These are phyloP conservation scores for Varanus komodoensis DNA, from an alignment of 2,113 vertebrate species.

Conservation along the genomic window DNA sequence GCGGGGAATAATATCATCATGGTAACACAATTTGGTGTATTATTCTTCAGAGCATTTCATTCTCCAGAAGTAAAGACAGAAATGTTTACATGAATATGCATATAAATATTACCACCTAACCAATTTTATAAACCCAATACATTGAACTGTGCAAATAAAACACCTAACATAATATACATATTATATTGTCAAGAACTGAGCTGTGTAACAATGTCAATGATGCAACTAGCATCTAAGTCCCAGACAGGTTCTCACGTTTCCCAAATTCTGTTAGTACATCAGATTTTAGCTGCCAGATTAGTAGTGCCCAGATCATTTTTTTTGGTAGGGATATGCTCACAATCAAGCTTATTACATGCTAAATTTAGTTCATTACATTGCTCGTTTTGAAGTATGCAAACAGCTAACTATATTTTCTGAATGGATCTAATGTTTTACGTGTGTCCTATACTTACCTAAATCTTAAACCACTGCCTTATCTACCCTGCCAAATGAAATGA, in stretches of 20 bases:
- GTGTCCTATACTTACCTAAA: background rate
- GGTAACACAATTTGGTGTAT: conserved; percentile 6
- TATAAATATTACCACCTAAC: background rate
- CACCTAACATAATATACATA: conserved; percentile 14
- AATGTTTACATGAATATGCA: background rate
- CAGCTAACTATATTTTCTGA: background rate
- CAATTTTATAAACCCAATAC: background rate
- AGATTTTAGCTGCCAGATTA: background rate
- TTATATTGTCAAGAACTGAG: background rate
- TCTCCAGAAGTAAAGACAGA: background rate
- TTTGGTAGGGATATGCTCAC: background rate
- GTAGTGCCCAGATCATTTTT: background rate
- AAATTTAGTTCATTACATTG: background rate
- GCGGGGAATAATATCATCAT: background rate
- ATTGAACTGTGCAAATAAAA: conserved; percentile 17
- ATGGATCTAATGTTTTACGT: background rate
- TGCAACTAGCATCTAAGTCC: background rate
- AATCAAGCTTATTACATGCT: background rate
- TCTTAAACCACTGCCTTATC: background rate
- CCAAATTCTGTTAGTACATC: background rate
- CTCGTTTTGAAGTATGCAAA: background rate
- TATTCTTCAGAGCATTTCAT: background rate
- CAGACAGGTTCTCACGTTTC: background rate
- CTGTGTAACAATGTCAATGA: background rate
- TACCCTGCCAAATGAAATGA: too few relatives aligned